Percentiles rank a stretch among this genome's conserved stretches.
Conservation (phyloP, 2,113 vertebrate species). For the Campylomormyrus numenius region DNA sequence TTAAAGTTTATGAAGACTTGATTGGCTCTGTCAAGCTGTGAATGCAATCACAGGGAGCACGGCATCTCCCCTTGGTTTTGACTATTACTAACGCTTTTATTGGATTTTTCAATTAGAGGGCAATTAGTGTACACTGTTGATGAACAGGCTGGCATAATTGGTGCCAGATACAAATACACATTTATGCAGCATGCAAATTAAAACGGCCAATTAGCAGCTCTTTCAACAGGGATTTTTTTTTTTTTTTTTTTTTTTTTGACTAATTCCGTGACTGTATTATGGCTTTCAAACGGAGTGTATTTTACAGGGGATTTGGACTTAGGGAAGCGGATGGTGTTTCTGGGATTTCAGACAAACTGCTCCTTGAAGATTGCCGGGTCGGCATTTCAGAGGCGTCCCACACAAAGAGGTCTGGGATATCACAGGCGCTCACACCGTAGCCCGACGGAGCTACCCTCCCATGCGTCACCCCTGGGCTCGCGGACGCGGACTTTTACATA, state of each 20-base stretch:
- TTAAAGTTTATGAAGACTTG: slow-evolving; percentile 24
- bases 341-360: background rate
- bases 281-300: slow-evolving; percentile 37
- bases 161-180: slow-evolving; percentile 27
- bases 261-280: slow-evolving; percentile 38
- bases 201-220: slow-evolving; percentile 35
- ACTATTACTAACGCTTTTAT: slow-evolving; percentile 19
- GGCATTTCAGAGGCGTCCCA: background rate
- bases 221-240: slow-evolving; percentile 38
- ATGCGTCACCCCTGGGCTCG: background rate
- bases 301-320: slow-evolving; percentile 31
- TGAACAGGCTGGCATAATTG: slow-evolving; percentile 21
- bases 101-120: slow-evolving; percentile 26
- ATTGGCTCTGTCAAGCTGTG: slow-evolving; percentile 13
- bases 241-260: background rate
- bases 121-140: slow-evolving; percentile 16
- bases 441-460: background rate
- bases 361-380: background rate
- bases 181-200: slow-evolving; percentile 31
- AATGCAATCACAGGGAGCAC: slow-evolving; percentile 14
- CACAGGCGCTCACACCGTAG: background rate
- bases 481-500: background rate
- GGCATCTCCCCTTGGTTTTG: slow-evolving; percentile 16
- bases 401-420: background rate
- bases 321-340: background rate